Conservation (phyloP, 64 coral and sea anemone genomes). For the Anthopleura sola region DNA sequence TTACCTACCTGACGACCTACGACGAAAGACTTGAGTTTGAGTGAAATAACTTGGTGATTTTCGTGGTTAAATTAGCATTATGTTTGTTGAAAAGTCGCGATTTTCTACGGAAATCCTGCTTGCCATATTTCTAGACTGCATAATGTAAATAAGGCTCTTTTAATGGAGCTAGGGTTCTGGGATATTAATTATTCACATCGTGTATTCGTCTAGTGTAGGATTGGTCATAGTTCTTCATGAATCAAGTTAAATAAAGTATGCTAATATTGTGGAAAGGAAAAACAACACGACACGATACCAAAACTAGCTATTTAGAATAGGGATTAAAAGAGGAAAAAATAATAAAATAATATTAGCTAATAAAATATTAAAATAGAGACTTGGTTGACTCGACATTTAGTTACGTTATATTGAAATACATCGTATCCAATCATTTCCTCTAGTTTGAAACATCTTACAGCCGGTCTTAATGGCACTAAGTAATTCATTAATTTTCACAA, state of each 20-base stretch:
- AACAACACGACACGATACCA: not conserved
- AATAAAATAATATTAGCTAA: not conserved
- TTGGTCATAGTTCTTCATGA: not conserved
- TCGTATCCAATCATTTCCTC: not conserved
- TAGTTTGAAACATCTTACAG: not conserved
- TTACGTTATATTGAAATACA: not conserved
- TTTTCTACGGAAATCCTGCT: not conserved
- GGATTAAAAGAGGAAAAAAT: not conserved
- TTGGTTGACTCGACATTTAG: not conserved
- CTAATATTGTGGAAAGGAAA: not conserved
- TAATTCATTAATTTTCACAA: not conserved
- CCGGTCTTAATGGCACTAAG: not conserved
- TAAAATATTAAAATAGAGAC: not conserved
- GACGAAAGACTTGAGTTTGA: not conserved
- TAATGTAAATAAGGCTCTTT: slow-evolving; percentile 2
- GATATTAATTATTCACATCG: not conserved
- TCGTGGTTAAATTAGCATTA: not conserved
- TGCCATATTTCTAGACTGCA: not conserved
- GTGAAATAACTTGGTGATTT: not conserved
- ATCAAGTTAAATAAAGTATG: not conserved
- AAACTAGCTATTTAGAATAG: not conserved
- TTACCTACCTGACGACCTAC: not conserved
- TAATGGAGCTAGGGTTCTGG: not conserved
- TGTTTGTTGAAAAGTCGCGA: not conserved
- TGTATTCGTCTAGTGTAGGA: not conserved